Conservation (phyloP, 2,113 vertebrate species). For the Acanthochromis polyacanthus region DNA sequence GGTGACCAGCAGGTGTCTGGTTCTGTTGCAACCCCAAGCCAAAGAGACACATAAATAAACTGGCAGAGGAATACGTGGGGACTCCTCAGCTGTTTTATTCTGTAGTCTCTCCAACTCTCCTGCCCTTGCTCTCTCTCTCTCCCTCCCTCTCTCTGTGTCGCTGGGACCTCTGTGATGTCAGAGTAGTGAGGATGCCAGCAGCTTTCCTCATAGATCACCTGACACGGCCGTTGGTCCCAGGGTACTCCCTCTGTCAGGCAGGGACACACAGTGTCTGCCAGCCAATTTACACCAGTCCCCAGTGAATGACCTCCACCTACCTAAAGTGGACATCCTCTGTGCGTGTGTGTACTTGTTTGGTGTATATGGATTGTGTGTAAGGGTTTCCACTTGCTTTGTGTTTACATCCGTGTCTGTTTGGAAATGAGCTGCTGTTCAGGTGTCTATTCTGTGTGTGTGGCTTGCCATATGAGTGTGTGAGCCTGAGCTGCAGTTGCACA, state of each 20-base stretch:
- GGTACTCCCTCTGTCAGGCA: slow-evolving; percentile 58
- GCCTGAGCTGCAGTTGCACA: slow-evolving; percentile 20
- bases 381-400: slow-evolving; percentile 28
- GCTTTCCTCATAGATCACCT: slow-evolving; percentile 71
- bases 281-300: slow-evolving; percentile 71
- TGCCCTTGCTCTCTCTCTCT: slow-evolving; percentile 4
- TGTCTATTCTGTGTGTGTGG: slow-evolving; percentile 28
- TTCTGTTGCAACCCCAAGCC: slow-evolving; percentile 59
- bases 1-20: slow-evolving; percentile 76
- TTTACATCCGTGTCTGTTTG: slow-evolving; percentile 11
- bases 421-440: slow-evolving; percentile 33
- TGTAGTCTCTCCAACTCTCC: slow-evolving; percentile 41
- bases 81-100: slow-evolving; percentile 55
- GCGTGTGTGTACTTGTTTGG: slow-evolving; percentile 34
- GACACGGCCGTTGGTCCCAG: slow-evolving; percentile 62
- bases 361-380: slow-evolving; percentile 18
- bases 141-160: slow-evolving; percentile 13
- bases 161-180: slow-evolving; percentile 69
- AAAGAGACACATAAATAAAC: slow-evolving; percentile 70
- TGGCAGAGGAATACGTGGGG: slow-evolving; percentile 57
- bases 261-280: slow-evolving; percentile 64
- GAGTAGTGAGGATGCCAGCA: slow-evolving; percentile 70
- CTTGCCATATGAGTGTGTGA: slow-evolving; percentile 34
- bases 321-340: slow-evolving; percentile 34
- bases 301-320: slow-evolving; percentile 63